Conservation (phyloP, 2,888 invertebrate species). For the Tenthredo distinguenda region DNA sequence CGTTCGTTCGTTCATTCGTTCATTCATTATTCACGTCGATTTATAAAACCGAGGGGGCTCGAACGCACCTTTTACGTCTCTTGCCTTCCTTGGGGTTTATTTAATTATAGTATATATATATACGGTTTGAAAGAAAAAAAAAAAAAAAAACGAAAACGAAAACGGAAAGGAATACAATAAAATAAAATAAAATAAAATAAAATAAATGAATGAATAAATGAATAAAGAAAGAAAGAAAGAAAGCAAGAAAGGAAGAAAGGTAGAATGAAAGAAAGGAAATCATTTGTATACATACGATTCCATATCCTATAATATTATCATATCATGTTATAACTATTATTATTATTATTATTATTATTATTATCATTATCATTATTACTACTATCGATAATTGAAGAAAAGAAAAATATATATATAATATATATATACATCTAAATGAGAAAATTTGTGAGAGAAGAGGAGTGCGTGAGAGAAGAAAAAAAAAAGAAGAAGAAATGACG, state of each 20-base stretch:
- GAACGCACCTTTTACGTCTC: neutral
- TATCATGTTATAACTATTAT: constrained; percentile 64
- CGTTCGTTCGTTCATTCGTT: neutral
- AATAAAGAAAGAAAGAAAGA: neutral
- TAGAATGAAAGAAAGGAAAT: neutral
- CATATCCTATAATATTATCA: constrained; percentile 70
- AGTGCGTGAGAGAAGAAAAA: neutral
- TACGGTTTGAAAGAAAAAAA: too few species aligned
- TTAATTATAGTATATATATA: too few species aligned
- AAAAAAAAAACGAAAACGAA: too few species aligned
- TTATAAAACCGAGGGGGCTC: neutral
- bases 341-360: neutral
- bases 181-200: too few species aligned
- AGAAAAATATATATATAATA: too few species aligned
- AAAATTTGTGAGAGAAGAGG: too few species aligned
- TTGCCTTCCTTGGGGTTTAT: neutral
- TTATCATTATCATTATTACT: too few species aligned
- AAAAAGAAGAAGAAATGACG: neutral
- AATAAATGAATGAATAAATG: too few species aligned
- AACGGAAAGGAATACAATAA: too few species aligned
- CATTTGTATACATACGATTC: constrained; percentile 70
- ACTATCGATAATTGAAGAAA: too few species aligned
- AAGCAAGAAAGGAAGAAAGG: neutral
- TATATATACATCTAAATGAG: neutral
- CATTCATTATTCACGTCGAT: constrained; percentile 1